These are phyloP conservation scores for Drosophila ercepeae DNA, from an alignment of 1,140 invertebrate genomes.

Conservation along the genomic window DNA sequence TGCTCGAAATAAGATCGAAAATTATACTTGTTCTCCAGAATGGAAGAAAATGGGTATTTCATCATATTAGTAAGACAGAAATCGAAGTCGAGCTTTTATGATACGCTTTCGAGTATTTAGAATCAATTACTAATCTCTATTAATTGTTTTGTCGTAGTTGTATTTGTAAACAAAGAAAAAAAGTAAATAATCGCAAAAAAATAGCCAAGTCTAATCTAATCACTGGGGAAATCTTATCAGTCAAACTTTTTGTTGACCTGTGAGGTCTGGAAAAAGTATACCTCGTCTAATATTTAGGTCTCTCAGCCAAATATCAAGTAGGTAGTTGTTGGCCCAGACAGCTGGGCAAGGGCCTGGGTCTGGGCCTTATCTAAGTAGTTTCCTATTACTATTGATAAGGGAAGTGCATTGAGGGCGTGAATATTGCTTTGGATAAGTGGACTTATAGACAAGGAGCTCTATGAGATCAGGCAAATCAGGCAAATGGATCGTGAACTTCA, in stretches of 20 bases:
- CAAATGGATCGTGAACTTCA: background rate
- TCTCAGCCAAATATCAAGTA: constrained; percentile 29
- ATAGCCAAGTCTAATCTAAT: constrained; percentile 43
- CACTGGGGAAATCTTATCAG: constrained; percentile 47
- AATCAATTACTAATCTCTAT: constrained; percentile 46
- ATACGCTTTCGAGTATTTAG: no score
- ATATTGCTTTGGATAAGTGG: background rate
- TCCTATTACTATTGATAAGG: constrained; percentile 18
- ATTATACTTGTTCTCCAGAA: background rate
- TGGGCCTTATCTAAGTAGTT: constrained; percentile 28
- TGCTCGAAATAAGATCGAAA: constrained; percentile 16
- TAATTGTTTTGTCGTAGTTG: constrained; percentile 32
- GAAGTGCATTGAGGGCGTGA: constrained; percentile 26
- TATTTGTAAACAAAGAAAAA: constrained; percentile 58
- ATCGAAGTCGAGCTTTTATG: constrained; percentile 22
- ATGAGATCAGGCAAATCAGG: constrained; percentile 9
- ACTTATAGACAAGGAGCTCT: background rate
- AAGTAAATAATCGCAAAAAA: constrained; percentile 55
- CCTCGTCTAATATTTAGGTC: constrained; percentile 25
- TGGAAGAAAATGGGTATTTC: constrained; percentile 17
- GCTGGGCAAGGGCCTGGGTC: no score
- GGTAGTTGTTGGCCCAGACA: constrained; percentile 16
- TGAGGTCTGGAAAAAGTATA: constrained; percentile 35
- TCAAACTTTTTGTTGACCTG: constrained; percentile 57
- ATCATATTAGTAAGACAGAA: constrained; percentile 26